Percentiles rank a stretch among this genome's conserved stretches.
Evolutionary conservation across 2,113 vertebrate species (phyloP).

Genomic region (Phyllostomus hastatus): DNA sequence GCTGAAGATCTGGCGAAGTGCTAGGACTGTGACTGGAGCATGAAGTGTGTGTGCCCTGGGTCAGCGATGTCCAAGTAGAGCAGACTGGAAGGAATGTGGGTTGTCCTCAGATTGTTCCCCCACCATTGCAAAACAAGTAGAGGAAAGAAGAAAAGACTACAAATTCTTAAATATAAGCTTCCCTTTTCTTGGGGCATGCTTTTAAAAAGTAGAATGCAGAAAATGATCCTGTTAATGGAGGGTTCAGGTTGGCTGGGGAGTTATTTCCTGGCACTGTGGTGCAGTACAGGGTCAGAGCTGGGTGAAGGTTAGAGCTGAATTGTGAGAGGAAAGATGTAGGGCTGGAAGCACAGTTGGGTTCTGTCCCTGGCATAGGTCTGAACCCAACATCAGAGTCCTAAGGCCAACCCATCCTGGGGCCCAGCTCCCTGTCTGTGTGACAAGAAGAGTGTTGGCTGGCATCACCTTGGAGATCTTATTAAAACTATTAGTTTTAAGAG

Average conservation of each 20-base stretch:
- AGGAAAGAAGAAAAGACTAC: neutral
- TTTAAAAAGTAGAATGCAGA: conserved; percentile 9
- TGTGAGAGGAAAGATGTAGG: neutral
- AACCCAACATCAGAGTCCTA: neutral
- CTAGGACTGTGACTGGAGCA: neutral
- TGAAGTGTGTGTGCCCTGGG: neutral
- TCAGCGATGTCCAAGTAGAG: neutral
- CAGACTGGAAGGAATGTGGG: conserved; percentile 8
- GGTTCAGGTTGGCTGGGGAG: neutral
- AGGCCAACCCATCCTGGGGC: fast-evolving
- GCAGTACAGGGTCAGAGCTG: neutral
- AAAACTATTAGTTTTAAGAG: neutral
- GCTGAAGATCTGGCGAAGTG: neutral
- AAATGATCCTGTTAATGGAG: neutral
- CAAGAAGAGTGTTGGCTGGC: neutral
- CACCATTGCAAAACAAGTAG: conserved; percentile 30
- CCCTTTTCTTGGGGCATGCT: conserved; percentile 16
- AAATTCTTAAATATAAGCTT: conserved; percentile 27
- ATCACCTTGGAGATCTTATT: neutral
- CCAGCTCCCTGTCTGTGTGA: neutral
- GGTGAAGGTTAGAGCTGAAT: neutral
- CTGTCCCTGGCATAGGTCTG: neutral
- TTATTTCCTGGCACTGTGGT: conserved; percentile 1
- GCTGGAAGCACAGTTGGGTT: neutral
- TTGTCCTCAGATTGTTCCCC: neutral